A percentile compares a stretch with the other conserved stretches of the same genome.
Evolutionary conservation across 2,888 invertebrate genomes (phyloP).

Genomic region (Eretmocerus hayati): DNA sequence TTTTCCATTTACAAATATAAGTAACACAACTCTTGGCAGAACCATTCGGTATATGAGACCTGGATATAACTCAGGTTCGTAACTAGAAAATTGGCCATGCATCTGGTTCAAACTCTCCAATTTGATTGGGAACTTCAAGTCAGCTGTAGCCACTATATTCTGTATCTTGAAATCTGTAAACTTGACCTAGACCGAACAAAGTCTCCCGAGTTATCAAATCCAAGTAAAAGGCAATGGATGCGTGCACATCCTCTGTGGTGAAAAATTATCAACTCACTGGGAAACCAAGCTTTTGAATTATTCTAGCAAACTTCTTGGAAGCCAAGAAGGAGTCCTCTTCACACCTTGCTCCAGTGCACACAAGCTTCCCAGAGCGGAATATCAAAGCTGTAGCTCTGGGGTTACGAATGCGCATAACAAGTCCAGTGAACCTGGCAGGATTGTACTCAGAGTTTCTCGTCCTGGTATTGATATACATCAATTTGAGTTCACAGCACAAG

Average conservation of each 20-base stretch:
- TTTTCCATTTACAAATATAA: constrained; percentile 99
- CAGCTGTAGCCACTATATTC: constrained; percentile 65
- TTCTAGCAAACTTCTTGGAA: constrained; percentile 73
- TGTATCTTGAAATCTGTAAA: constrained; percentile 72
- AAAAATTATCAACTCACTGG: constrained; percentile 59
- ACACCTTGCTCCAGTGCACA: constrained; percentile 73
- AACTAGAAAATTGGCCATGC: constrained; percentile 77
- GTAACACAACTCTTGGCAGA: constrained; percentile 85
- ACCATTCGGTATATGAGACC: constrained; percentile 98
- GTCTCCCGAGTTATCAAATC: not conserved
- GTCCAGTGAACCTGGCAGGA: constrained; percentile 73
- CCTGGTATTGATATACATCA: constrained; percentile 68
- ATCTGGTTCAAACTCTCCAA: constrained; percentile 67
- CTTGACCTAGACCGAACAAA: constrained; percentile 54
- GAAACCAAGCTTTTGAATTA: constrained; percentile 75
- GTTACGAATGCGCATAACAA: constrained; percentile 75
- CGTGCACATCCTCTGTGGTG: too few relatives aligned
- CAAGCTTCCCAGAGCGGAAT: constrained; percentile 75
- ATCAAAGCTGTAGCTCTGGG: constrained; percentile 70
- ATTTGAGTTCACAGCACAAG: constrained; percentile 63
- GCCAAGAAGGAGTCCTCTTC: constrained; percentile 72
- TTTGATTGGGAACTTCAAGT: constrained; percentile 65
- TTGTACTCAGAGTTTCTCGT: constrained; percentile 80
- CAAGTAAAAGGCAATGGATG: not conserved
- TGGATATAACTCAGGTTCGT: constrained; percentile 97